These are phyloP conservation scores for Hirtodrosophila cameraria DNA, from an alignment of 2,888 invertebrate species.

Conservation along the genomic window DNA sequence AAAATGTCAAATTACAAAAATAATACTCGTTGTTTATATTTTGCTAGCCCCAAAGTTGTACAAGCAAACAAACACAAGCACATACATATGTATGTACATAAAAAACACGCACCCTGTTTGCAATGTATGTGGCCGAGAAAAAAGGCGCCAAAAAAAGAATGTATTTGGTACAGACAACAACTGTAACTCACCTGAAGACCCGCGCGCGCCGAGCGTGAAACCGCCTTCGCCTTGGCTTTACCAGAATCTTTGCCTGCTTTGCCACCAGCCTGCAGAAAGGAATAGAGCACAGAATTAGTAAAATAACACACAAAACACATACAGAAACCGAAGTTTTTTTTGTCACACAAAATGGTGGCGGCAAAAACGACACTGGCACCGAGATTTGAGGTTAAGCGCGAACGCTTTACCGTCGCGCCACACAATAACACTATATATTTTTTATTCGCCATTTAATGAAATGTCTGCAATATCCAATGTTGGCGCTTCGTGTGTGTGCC, in stretches of 20 bases:
- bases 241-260: constrained; percentile 99
- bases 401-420: constrained; percentile 41
- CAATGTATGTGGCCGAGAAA: constrained; percentile 44
- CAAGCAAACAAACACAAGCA: constrained; percentile 10
- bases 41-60: constrained; percentile 49
- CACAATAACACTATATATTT: constrained; percentile 55
- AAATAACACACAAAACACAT: constrained; percentile 38
- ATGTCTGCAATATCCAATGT: constrained; percentile 16
- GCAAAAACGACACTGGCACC: constrained; percentile 38
- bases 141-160: constrained; percentile 83
- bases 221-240: constrained; percentile 99
- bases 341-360: constrained; percentile 72
- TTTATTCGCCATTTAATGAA: constrained; percentile 28
- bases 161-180: constrained; percentile 64
- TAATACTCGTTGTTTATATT: constrained; percentile 65
- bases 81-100: constrained; percentile 24
- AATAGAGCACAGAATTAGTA: constrained; percentile 41
- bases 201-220: constrained; percentile 99
- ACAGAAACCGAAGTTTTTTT: constrained; percentile 29
- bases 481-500: constrained; percentile 33
- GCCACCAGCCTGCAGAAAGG: constrained; percentile 94
- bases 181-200: constrained; percentile 94
- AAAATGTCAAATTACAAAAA: constrained; percentile 36
- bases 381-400: constrained; percentile 64
- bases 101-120: constrained; percentile 60